Base-by-base conservation (phyloP, 2,888 invertebrate species). In the Trilocha varians region DNA sequence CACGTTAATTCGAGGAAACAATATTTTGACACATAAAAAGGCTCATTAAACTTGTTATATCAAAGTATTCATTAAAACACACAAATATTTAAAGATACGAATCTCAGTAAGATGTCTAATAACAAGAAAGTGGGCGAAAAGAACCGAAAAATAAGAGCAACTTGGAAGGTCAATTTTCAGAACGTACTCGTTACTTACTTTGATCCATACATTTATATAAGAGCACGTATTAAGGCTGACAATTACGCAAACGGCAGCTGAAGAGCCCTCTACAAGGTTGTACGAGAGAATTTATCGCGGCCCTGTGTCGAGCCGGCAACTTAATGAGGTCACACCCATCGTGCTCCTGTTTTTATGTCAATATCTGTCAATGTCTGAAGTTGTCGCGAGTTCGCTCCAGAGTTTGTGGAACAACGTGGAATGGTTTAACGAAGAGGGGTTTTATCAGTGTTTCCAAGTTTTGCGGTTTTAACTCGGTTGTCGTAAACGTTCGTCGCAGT, bases 311-410 rank as follows among this genome's bases (percentile, higher is more conserved):
- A 53, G 52, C 52, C 56, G 56, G 49, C 47, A 49, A 47, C 44
- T 52, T 67, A 70, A 72, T 69, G 67, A 70, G 65, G 62, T 62
- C 63, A 56, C 52, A 16, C 32, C 32, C 25, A 25, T 25, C 25
- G 25, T 25, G 25, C 25, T 25, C 25, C 25, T 3, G 25, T 25
- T 25, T 25, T 25, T 25, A 25, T 25, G 25, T 25, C 25, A 25
- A 25, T 25, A 25, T 25, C 25, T 25, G 25, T 25, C 25, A 25
- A 25, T 25, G 25, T 25, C 25, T 25, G 25, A 25, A 25, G 8
- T 25, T 25, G 25, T 25, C 25, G 25, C 25, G 25, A 25, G 25
- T 25, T 25, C 25, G 25, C 11, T 25, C 25, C 25, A 6, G 2
- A 25, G 25, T 25, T 25, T 25, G 25, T 11, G 5, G 25, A 25